Evolutionary conservation across 2,888 invertebrate species (phyloP).

Genomic region (Aleiodes leptofemur): DNA sequence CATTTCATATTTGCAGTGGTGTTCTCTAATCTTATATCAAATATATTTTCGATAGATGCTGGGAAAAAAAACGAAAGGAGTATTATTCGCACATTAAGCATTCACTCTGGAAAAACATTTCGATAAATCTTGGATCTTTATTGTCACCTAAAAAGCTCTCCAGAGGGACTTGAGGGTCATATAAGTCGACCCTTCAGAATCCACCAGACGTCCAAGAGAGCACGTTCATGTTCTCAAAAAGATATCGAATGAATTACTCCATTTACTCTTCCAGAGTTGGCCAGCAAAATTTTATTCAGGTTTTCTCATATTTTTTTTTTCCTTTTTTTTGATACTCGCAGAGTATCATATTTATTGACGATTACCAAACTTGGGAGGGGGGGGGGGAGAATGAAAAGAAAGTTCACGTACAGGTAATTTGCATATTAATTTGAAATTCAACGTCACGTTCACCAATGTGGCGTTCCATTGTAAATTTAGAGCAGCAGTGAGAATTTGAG

Average conservation of each 20-base stretch:
- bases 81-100: background rate
- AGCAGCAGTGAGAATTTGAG: background rate
- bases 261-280: slow-evolving; percentile 6
- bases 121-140: slow-evolving; percentile 13
- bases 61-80: no score
- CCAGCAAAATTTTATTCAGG: background rate
- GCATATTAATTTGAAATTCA: slow-evolving; percentile 18
- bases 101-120: background rate
- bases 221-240: slow-evolving; percentile 8
- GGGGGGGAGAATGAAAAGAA: background rate
- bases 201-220: slow-evolving; percentile 5
- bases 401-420: slow-evolving; percentile 16
- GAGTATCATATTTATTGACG: slow-evolving; percentile 16
- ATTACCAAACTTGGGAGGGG: background rate
- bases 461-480: slow-evolving; percentile 6
- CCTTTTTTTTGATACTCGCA: background rate
- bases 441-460: slow-evolving; percentile 8
- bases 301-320: background rate
- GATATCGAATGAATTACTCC: slow-evolving; percentile 13
- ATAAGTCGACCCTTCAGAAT: background rate
- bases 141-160: slow-evolving; percentile 11
- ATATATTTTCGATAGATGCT: no score
- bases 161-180: slow-evolving; percentile 8
- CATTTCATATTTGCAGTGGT: no score
- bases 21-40: no score